Conservation (phyloP, 2,113 vertebrate genomes). For the Thermophis baileyi region DNA sequence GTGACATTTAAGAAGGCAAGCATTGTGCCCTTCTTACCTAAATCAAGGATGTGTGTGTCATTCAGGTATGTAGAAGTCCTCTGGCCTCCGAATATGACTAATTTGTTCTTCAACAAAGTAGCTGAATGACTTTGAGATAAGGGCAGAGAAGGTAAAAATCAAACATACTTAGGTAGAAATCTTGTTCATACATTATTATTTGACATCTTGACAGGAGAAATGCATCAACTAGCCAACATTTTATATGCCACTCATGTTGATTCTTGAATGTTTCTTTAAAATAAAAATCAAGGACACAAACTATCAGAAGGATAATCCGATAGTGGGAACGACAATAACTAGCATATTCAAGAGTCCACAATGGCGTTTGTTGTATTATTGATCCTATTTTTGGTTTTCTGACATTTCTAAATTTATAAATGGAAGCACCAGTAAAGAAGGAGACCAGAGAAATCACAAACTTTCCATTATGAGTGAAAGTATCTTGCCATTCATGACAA, state of each 20-base stretch:
- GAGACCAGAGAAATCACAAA: not conserved
- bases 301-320: not conserved
- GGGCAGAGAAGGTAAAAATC: not conserved
- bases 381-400: not conserved
- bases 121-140: constrained; percentile 71
- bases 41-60: constrained; percentile 81
- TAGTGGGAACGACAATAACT: not conserved
- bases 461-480: not conserved
- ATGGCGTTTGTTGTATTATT: not conserved
- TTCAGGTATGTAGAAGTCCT: constrained; percentile 78
- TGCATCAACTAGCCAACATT: not conserved
- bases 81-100: constrained; percentile 83
- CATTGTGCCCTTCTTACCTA: constrained; percentile 69
- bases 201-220: not conserved
- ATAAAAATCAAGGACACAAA: not conserved
- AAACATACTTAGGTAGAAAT: not conserved
- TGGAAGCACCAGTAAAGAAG: not conserved
- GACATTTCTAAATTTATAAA: not conserved
- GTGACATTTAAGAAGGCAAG: not conserved
- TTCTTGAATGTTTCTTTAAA: not conserved
- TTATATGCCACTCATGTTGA: not conserved
- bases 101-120: constrained; percentile 77
- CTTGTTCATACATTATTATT: not conserved
- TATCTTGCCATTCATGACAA: not conserved
- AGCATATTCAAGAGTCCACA: not conserved